These are phyloP conservation scores for Anniella stebbinsi DNA, from an alignment of 2,797 vertebrate genomes.

Conservation along the genomic window DNA sequence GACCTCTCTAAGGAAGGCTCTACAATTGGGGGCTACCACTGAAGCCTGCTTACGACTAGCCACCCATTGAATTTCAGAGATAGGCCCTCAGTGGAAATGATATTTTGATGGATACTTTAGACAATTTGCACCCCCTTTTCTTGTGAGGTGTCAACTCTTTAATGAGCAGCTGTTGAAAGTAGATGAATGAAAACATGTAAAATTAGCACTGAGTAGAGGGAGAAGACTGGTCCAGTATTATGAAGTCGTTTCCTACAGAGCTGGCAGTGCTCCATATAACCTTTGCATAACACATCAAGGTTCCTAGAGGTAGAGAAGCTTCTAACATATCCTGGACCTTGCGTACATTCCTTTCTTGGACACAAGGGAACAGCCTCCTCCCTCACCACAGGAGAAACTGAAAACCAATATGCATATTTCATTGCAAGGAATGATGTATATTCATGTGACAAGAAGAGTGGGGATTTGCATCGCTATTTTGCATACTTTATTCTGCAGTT, in stretches of 20 bases:
- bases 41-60: neutral
- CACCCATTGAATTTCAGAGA: neutral
- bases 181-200: conserved; percentile 51
- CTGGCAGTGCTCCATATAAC: neutral
- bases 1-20: neutral
- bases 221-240: fast-evolving
- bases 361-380: neutral
- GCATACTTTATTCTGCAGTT: neutral
- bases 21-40: neutral
- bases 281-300: neutral
- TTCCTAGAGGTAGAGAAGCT: neutral
- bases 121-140: conserved; percentile 22
- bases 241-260: neutral
- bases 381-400: neutral
- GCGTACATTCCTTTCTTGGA: neutral
- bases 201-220: conserved; percentile 25
- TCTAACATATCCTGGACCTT: neutral
- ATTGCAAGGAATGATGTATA: neutral
- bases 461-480: neutral
- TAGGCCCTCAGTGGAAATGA: neutral
- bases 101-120: conserved; percentile 7
- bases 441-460: neutral
- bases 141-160: conserved; percentile 54
- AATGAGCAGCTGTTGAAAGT: conserved; percentile 57
- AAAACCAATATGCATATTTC: neutral